Evolutionary conservation across 92 coral and sea anemone genomes (phyloP).

Genomic region (Zoanthus solanderi): DNA sequence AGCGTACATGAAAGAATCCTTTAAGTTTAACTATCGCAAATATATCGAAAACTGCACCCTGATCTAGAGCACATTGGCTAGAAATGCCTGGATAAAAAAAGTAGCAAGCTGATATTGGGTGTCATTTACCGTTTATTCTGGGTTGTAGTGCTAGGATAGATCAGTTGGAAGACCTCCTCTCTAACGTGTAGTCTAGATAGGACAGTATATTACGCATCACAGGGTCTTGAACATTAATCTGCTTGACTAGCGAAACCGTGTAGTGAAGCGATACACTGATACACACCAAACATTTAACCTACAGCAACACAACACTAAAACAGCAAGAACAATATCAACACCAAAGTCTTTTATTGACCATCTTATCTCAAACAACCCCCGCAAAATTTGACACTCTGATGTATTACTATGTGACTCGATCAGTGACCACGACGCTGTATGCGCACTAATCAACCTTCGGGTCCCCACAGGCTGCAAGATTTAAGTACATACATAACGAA

Average conservation of each 20-base stretch:
- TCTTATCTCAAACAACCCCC: conserved; percentile 36
- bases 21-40: not conserved
- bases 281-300: not conserved
- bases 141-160: not conserved
- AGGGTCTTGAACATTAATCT: not conserved
- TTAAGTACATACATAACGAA: not conserved
- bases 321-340: conserved; percentile 49
- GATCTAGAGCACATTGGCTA: not conserved
- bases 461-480: not conserved
- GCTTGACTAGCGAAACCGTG: not conserved
- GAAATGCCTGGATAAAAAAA: not conserved
- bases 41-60: not conserved
- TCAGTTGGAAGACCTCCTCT: not conserved
- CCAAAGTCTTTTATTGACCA: conserved; percentile 52
- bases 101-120: not conserved
- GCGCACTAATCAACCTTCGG: conserved; percentile 33
- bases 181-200: not conserved
- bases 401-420: conserved; percentile 41
- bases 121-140: conserved; percentile 16
- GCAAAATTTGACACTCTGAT: conserved; percentile 23
- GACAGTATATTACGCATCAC: not conserved
- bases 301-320: conserved; percentile 53
- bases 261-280: not conserved
- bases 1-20: not conserved
- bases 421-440: conserved; percentile 56